These are phyloP conservation scores for Corythaixoides concolor DNA, from an alignment of 2,113 vertebrate species.

Conservation along the genomic window DNA sequence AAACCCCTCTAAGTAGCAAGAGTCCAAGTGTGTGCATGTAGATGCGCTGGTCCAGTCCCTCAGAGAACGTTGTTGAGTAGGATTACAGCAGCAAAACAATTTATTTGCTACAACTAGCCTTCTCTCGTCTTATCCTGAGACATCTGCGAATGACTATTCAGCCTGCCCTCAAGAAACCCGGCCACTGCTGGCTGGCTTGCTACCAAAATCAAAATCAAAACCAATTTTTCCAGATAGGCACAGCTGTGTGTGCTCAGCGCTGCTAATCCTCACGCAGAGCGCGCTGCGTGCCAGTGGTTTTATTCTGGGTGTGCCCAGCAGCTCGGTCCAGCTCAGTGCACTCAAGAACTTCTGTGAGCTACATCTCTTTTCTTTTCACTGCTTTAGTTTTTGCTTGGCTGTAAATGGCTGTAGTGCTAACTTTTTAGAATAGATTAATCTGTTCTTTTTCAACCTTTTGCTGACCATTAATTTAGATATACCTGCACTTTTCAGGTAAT, in stretches of 20 bases:
- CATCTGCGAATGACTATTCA: not conserved
- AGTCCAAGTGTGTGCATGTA: not conserved
- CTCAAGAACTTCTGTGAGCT: not conserved
- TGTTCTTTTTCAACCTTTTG: not conserved
- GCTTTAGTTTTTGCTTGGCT: not conserved
- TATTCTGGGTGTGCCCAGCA: not conserved
- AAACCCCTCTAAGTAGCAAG: not conserved
- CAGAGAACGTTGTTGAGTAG: not conserved
- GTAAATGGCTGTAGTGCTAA: not conserved
- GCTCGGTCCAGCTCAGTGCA: not conserved
- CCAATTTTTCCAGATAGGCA: not conserved
- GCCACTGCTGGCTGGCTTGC: slow-evolving; percentile 19
- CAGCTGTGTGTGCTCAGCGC: not conserved
- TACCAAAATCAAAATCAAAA: slow-evolving; percentile 9
- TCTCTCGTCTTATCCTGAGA: not conserved
- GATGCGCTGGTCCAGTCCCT: not conserved
- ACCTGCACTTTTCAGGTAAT: not conserved
- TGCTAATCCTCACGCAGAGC: not conserved
- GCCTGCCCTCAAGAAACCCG: not conserved
- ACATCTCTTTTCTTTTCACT: not conserved
- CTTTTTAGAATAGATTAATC: not conserved
- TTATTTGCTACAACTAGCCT: not conserved
- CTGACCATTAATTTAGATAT: not conserved
- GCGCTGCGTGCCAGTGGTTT: not conserved
- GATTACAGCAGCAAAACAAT: not conserved